Evolutionary conservation across 1,140 invertebrate species (phyloP), one percentile per base, ranked within the genome.

Genomic region (Dryas iulia): DNA sequence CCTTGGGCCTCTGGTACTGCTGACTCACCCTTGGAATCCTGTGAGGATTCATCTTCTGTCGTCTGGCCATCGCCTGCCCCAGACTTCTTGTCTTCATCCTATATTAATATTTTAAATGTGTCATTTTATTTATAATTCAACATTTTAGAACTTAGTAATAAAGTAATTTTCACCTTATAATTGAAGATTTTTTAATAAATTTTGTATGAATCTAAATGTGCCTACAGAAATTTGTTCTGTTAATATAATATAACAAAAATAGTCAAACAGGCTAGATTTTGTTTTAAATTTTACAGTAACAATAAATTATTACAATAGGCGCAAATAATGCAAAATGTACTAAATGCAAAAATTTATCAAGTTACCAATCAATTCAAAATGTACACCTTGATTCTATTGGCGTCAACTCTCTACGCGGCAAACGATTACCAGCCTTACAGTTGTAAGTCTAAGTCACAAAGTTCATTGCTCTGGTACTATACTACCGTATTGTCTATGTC

Each of bases 11-110:
- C 81, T 31, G 78, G 47, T 63, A 74, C 74, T 62, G 69, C 74
- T 31, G 78, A 90, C 84, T 92, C 90, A 89, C 87, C 87, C 84
- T 92, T 92, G 14, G 92, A 92, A 81, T 92, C 92, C 81, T 92
- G 90, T n/a, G 90, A 92, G n/a, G 92, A 92, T 68, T 92, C 92
- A 64, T 92, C 92, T 79, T 92, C 92, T 62, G 92, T 92, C 12
- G 90, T 90, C 47, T 92, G 87, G 14, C 90, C 87, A 18, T 92
- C 91, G 4, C 85, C 88, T 24, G 84, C 80, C 7, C 79, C 82
- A 4, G 86, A 89, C 73, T 92, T 92, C 82, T 92, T 91, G 74
- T 91, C 89, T 82, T 92, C 90, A 89, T 92, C 92, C 90, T 92
- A 78, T 30, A 57, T 59, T 18, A 61, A 69, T 25, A 30, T 39